phyloP scores from a whole-genome alignment of 2,888 invertebrate genomes.

The Timema podura region DNA sequence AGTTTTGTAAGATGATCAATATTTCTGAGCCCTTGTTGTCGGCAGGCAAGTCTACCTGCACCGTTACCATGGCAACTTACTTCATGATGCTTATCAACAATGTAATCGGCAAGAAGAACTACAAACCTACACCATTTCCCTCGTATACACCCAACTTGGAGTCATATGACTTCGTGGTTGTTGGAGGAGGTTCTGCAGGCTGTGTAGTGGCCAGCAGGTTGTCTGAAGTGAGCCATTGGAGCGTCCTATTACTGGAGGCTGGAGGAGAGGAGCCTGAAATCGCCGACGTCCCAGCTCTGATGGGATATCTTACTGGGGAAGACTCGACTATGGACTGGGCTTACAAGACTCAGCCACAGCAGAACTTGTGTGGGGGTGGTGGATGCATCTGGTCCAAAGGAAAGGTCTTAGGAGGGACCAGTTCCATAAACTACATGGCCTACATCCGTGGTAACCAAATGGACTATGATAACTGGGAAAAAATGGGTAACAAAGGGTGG shows the following conservation, averaged over 20 bases:
- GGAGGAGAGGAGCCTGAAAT: constrained; percentile 10
- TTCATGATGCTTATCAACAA: too few species aligned
- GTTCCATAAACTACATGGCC: constrained; percentile 4
- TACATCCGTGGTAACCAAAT: constrained; percentile 19
- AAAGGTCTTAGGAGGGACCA: constrained; percentile 15
- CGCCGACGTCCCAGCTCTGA: not conserved
- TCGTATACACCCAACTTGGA: too few species aligned
- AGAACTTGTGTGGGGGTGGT: not conserved
- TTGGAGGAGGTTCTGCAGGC: too few species aligned
- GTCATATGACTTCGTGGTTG: too few species aligned
- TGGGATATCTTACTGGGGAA: too few species aligned
- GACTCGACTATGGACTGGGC: constrained; percentile 11
- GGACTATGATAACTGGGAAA: constrained; percentile 9
- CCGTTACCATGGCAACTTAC: too few species aligned
- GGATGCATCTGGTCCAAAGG: not conserved
- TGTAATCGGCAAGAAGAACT: too few species aligned
- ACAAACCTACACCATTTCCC: too few species aligned
- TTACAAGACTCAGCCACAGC: constrained; percentile 1
- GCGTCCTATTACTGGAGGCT: constrained; percentile 14
- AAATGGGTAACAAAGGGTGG: constrained; percentile 15
- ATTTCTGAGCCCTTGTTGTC: too few species aligned
- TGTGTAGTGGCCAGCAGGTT: not conserved
- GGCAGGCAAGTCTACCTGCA: too few species aligned
- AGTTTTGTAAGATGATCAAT: too few species aligned
- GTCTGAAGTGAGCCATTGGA: constrained; percentile 11